Evolutionary conservation across 2,113 vertebrate species (phyloP), one percentile per base, ranked within the genome.

Genomic region (Dromaius novaehollandiae): DNA sequence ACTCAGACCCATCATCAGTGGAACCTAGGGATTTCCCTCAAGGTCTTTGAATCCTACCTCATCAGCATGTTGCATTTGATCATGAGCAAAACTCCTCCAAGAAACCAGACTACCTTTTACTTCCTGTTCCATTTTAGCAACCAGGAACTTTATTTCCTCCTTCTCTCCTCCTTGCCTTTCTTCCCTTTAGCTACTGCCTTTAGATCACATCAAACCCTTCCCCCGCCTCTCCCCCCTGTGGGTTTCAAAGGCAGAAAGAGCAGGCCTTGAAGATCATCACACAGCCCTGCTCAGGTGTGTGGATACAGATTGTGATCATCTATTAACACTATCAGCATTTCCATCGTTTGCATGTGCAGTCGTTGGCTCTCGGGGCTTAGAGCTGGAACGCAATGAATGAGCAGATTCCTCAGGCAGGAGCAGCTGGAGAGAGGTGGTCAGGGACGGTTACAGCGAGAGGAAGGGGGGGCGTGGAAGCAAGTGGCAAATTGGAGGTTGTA

Each of bases 321-420:
- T 81, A 94, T 96, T 96, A 96, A 6, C 19, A 0, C 83, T 96
- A 96, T 97, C 96, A 71, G 92, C 92, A 53, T 88, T 97, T 93
- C 94, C 96, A 96, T 97, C 96, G 0, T 56, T 71, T 86, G 13
- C 11, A 15, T 70, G 68, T 78, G 96, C 96, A 82, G 90, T 94
- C 75, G 73, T 88, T 90, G 96, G 95, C 92, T 96, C 76, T 86
- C 36, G 80, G 95, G 92, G 93, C 56, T 7, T 5, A 48, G 89
- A 87, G 95, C 93, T 95, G 96, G 96, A 97, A 94, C 2, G 4
- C 88, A 95, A 96, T 92, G 96, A 96, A 96, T 95, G 95, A 95
- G 82, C 55, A 9, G 60, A 69, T 30, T 93, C 69, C 96, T 25
- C 2, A 5, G 88, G 64, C 38, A 3, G 93, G 82, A 96, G 92